Conservation (phyloP, 2,888 invertebrate species). For the Anorthoa munda region DNA sequence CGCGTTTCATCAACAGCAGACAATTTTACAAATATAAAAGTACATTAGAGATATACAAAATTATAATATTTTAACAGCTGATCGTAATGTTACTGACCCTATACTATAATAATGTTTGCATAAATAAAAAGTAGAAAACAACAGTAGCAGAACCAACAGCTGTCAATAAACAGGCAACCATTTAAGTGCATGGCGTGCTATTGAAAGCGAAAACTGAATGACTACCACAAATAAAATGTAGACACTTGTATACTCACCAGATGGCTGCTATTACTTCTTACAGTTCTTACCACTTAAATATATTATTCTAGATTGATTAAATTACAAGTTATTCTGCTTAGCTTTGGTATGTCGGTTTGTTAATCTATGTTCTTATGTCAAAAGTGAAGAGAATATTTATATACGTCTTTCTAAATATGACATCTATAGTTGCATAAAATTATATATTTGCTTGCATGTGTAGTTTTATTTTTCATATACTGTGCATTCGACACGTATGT, state of each 20-base stretch:
- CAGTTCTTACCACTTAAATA: slow-evolving; percentile 1
- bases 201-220: slow-evolving; percentile 53
- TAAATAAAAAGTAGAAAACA: slow-evolving; percentile 8
- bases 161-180: slow-evolving; percentile 10
- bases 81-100: background rate
- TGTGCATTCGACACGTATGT: background rate
- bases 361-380: background rate
- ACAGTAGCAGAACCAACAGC: background rate
- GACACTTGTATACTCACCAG: background rate
- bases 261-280: background rate
- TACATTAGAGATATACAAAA: background rate
- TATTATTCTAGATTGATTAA: background rate
- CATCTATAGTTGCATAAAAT: slow-evolving; percentile 5
- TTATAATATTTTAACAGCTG: background rate
- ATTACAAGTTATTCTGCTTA: background rate
- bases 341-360: background rate
- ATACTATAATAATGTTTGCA: background rate
- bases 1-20: background rate
- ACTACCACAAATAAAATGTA: slow-evolving; percentile 9
- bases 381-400: background rate
- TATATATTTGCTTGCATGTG: background rate
- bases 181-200: slow-evolving; percentile 1
- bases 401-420: background rate
- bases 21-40: background rate
- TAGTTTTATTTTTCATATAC: background rate